A percentile compares a stretch with the other conserved stretches of the same genome.
Conservation (phyloP, 2,797 vertebrate genomes). For the Aulostomus chinensis region DNA sequence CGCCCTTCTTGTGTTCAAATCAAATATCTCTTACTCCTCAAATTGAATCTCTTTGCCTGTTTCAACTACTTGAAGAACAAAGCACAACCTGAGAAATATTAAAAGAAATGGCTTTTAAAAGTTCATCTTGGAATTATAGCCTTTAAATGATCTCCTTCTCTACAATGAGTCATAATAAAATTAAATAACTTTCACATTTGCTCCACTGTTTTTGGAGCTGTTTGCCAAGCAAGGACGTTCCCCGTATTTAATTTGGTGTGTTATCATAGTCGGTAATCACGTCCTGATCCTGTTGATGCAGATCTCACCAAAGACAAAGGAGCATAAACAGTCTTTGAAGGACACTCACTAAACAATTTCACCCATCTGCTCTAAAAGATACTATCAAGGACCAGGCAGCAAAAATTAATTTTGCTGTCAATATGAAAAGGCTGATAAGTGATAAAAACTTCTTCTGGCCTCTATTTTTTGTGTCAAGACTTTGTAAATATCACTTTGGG, state of each 20-base stretch:
- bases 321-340: slow-evolving; percentile 32
- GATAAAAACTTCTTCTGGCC: too few species aligned
- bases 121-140: slow-evolving; percentile 35
- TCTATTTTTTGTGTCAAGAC: too few species aligned
- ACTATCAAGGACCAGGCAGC: background rate
- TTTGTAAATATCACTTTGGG: too few species aligned
- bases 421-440: too few species aligned
- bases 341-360: slow-evolving; percentile 22
- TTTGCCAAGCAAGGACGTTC: slow-evolving; percentile 42
- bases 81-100: slow-evolving; percentile 27
- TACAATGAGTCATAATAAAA: slow-evolving; percentile 40
- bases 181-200: slow-evolving; percentile 29
- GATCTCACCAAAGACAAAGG: slow-evolving; percentile 43
- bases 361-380: slow-evolving; percentile 13
- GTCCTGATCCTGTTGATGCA: slow-evolving; percentile 15
- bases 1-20: background rate
- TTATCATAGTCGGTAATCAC: slow-evolving; percentile 36
- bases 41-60: background rate
- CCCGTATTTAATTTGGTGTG: slow-evolving; percentile 38
- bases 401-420: too few species aligned
- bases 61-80: slow-evolving; percentile 4
- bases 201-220: slow-evolving; percentile 5
- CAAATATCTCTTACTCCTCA: slow-evolving; percentile 7
- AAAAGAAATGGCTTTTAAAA: slow-evolving; percentile 40
- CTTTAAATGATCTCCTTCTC: slow-evolving; percentile 34